These are phyloP conservation scores for Sturnira hondurensis DNA, from an alignment of 2,113 vertebrate species.

Conservation along the genomic window DNA sequence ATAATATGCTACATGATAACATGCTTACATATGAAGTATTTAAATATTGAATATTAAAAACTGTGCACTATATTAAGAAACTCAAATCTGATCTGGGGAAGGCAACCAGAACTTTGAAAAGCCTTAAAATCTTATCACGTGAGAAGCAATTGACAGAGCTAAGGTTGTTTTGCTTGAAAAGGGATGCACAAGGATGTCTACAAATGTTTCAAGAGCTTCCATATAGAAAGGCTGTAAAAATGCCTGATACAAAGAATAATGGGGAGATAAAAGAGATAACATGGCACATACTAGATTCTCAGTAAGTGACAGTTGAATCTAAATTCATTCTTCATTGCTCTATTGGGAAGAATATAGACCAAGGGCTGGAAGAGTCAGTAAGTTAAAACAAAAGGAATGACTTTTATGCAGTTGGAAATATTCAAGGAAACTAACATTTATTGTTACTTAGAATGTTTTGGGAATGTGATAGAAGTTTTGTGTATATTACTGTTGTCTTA, in stretches of 20 bases:
- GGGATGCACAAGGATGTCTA: not conserved
- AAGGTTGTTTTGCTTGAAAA: not conserved
- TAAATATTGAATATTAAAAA: conserved; percentile 34
- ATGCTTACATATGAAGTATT: not conserved
- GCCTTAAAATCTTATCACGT: not conserved
- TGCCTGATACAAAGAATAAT: not conserved
- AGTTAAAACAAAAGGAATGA: not conserved
- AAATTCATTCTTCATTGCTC: not conserved
- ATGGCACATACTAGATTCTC: not conserved
- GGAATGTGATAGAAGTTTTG: not conserved
- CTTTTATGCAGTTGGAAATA: not conserved
- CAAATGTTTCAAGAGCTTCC: not conserved
- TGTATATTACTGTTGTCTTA: not conserved
- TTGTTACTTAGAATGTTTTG: not conserved
- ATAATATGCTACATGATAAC: not conserved
- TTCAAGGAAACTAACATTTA: not conserved
- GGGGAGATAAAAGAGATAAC: not conserved
- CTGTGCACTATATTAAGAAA: not conserved
- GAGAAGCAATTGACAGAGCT: not conserved
- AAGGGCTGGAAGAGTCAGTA: not conserved
- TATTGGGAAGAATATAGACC: not conserved
- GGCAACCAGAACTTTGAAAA: not conserved
- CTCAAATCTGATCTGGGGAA: not conserved
- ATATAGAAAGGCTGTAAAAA: conserved; percentile 1
- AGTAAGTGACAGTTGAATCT: not conserved